Evolutionary conservation across 1,140 invertebrate species (phyloP).

Genomic region (Drosophila novamexicana): DNA sequence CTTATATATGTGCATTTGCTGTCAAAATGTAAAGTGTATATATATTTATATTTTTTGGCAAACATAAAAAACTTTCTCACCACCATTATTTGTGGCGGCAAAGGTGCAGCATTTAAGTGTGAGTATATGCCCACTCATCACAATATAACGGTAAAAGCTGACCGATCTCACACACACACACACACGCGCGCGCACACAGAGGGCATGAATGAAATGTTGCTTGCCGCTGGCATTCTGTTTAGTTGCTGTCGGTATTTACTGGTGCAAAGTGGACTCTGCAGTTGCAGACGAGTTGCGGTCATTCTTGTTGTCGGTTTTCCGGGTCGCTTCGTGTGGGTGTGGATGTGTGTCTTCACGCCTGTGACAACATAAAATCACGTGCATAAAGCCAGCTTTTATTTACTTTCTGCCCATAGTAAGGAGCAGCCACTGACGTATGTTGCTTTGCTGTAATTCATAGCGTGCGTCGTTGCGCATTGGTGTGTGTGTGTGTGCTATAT

Average conservation of each 20-base stretch:
- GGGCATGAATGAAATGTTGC: constrained; percentile 67
- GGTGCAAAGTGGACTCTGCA: constrained; percentile 63
- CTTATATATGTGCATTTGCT: constrained; percentile 12
- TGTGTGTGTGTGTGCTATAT: constrained; percentile 21
- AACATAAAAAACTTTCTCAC: neutral
- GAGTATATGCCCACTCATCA: constrained; percentile 23
- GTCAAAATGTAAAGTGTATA: constrained; percentile 20
- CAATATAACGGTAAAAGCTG: constrained; percentile 41
- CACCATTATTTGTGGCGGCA: neutral
- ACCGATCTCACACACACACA: constrained; percentile 36
- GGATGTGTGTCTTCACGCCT: constrained; percentile 40
- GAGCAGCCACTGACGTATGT: constrained; percentile 33
- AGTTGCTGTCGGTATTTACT: constrained; percentile 73
- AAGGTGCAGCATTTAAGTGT: constrained; percentile 12
- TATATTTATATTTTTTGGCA: constrained; percentile 16
- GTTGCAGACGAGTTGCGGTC: constrained; percentile 30
- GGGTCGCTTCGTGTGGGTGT: constrained; percentile 25
- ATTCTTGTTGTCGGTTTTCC: constrained; percentile 28
- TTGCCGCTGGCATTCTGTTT: constrained; percentile 47
- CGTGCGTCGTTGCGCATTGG: constrained; percentile 34
- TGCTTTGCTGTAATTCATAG: constrained; percentile 45
- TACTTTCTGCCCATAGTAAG: constrained; percentile 46
- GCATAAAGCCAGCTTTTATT: constrained; percentile 71
- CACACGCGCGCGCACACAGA: constrained; percentile 6
- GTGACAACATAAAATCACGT: constrained; percentile 69